phyloP scores from a whole-genome alignment of 2,113 vertebrate species.

The Grammomys dolichurus region DNA sequence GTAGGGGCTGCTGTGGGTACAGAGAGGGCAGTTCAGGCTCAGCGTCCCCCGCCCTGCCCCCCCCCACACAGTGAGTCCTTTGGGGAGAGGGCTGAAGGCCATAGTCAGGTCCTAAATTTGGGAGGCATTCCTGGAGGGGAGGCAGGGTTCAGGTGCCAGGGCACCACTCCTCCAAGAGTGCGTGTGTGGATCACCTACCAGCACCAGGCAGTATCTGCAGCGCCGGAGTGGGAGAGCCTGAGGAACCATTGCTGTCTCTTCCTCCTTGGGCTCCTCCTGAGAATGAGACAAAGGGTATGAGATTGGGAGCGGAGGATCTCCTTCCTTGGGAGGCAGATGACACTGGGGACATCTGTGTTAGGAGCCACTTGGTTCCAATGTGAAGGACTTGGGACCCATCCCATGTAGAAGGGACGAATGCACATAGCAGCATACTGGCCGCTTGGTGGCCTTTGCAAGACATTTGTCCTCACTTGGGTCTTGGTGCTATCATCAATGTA shows the following conservation, averaged over 20 bases:
- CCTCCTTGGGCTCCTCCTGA: constrained; percentile 87
- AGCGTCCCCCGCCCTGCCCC: neutral
- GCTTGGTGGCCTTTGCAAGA: neutral
- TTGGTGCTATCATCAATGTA: neutral
- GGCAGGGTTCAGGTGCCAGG: neutral
- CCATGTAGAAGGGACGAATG: neutral
- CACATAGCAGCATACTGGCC: neutral
- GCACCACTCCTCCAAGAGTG: neutral
- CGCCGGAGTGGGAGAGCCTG: constrained; percentile 87
- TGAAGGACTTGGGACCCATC: neutral
- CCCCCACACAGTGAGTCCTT: accelerated
- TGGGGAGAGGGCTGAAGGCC: neutral
- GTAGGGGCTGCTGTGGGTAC: constrained; percentile 93
- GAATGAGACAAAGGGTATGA: constrained; percentile 67
- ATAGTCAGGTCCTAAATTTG: neutral
- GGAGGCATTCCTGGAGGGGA: neutral
- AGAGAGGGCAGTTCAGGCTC: neutral
- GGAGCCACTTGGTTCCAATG: neutral
- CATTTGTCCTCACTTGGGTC: neutral
- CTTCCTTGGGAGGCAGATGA: neutral
- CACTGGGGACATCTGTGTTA: neutral
- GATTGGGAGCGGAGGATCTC: neutral
- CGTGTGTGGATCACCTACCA: constrained; percentile 85
- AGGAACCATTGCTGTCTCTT: constrained; percentile 87
- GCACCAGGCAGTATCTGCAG: constrained; percentile 94